These are phyloP conservation scores for Andrena trimmerana DNA, from an alignment of 2,888 invertebrate species.

Conservation along the genomic window DNA sequence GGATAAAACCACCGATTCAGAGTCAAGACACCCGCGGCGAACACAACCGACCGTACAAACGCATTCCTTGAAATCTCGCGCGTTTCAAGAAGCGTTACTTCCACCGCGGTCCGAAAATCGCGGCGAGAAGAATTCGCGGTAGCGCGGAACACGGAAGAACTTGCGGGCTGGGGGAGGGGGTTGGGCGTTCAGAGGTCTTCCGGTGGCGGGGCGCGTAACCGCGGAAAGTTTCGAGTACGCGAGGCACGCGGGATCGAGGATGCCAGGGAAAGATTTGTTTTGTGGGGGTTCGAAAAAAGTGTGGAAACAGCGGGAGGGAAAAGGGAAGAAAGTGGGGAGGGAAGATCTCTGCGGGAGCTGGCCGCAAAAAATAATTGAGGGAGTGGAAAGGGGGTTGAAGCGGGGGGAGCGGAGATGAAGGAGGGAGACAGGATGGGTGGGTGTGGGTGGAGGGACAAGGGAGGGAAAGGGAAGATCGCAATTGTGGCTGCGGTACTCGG, in stretches of 20 bases:
- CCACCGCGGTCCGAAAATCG: not conserved
- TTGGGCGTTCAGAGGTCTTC: not conserved
- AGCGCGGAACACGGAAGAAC: not conserved
- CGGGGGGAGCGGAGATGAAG: not conserved
- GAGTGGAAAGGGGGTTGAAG: not conserved
- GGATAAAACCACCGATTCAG: too few species aligned
- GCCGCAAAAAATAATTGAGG: conserved; percentile 29
- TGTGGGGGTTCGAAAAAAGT: not conserved
- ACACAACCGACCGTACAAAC: not conserved
- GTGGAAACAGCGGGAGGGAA: conserved; percentile 1
- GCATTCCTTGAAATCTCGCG: too few species aligned
- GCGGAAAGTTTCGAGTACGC: conserved; percentile 6
- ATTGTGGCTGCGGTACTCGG: conserved; percentile 67
- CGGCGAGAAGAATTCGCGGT: not conserved
- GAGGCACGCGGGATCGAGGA: conserved; percentile 12
- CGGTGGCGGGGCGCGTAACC: not conserved
- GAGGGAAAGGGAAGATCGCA: conserved; percentile 52
- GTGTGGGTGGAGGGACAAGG: conserved; percentile 13
- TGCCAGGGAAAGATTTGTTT: not conserved
- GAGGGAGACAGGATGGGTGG: not conserved
- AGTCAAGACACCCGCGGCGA: not conserved
- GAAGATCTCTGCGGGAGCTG: not conserved
- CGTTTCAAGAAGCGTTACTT: too few species aligned
- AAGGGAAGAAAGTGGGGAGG: too few species aligned
- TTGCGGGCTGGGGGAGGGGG: not conserved